These are phyloP conservation scores for Bombus terrestris DNA, from an alignment of 1,140 invertebrate genomes.

Conservation along the genomic window DNA sequence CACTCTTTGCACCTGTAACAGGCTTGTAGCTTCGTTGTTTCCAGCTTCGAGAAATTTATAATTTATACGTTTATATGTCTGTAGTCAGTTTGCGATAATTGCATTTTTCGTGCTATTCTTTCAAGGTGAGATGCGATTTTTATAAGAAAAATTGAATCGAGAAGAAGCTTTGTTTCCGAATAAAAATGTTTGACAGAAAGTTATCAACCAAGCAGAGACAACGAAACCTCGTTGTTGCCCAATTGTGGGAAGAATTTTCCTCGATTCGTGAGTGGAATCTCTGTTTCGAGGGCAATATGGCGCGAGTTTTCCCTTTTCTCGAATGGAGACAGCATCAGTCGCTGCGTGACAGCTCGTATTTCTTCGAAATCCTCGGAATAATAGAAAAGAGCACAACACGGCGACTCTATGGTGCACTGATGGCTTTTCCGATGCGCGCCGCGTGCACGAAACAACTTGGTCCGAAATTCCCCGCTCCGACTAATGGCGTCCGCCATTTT, in stretches of 20 bases:
- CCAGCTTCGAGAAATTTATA: not conserved
- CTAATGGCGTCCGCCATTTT: constrained; percentile 60
- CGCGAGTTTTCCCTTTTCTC: not conserved
- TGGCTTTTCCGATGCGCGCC: constrained; percentile 67
- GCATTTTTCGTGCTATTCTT: too few species aligned
- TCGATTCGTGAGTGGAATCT: not conserved
- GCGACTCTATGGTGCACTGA: constrained; percentile 54
- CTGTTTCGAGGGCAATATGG: not conserved
- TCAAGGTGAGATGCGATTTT: too few species aligned
- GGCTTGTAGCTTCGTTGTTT: not conserved
- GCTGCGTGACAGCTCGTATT: constrained; percentile 23
- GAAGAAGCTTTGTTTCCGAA: too few species aligned
- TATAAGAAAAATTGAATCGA: too few species aligned
- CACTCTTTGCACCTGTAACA: not conserved
- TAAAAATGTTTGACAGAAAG: not conserved
- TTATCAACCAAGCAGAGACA: not conserved
- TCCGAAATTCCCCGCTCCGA: constrained; percentile 38
- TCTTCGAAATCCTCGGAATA: constrained; percentile 41
- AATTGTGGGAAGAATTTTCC: not conserved
- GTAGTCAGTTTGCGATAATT: too few species aligned
- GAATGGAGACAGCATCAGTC: not conserved
- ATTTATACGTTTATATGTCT: too few species aligned
- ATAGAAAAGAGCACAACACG: constrained; percentile 20
- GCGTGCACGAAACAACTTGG: constrained; percentile 56
- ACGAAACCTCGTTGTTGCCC: not conserved